These are phyloP conservation scores for Drosophila trapezifrons DNA, from an alignment of 1,140 invertebrate genomes.

Conservation along the genomic window DNA sequence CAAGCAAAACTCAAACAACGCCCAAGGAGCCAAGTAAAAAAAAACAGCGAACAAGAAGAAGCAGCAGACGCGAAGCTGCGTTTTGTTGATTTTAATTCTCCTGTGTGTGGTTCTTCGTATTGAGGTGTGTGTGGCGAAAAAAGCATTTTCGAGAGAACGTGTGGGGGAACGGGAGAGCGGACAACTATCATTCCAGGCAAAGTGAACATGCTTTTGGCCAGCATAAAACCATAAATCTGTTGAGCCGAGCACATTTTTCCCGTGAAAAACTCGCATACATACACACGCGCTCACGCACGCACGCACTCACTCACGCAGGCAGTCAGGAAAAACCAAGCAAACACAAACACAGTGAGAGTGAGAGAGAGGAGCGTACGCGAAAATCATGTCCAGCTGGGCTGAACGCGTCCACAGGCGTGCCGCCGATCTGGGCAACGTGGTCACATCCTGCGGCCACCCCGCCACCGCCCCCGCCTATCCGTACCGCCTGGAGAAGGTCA, in stretches of 20 bases:
- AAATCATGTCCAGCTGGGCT: constrained; percentile 93
- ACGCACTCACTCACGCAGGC: constrained; percentile 25
- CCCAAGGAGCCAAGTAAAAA: constrained; percentile 52
- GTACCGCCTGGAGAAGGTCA: constrained; percentile 95
- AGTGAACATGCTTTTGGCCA: constrained; percentile 69
- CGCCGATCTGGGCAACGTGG: constrained; percentile 94
- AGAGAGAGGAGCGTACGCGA: constrained; percentile 13
- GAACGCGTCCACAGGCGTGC: constrained; percentile 94
- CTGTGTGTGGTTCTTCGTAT: constrained; percentile 20
- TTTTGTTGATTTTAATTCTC: constrained; percentile 43
- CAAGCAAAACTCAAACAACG: constrained; percentile 68
- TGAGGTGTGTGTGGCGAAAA: constrained; percentile 7
- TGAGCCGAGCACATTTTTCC: constrained; percentile 71
- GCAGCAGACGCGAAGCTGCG: constrained; percentile 44
- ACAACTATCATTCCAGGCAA: constrained; percentile 66
- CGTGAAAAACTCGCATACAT: constrained; percentile 61
- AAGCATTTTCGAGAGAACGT: constrained; percentile 10
- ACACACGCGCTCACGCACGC: constrained; percentile 14
- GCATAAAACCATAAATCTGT: constrained; percentile 76
- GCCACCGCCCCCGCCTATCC: constrained; percentile 87
- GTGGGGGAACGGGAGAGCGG: constrained; percentile 24
- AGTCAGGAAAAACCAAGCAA: constrained; percentile 35
- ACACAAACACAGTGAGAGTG: constrained; percentile 1
- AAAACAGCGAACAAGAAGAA: constrained; percentile 28
- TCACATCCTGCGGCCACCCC: constrained; percentile 93